phyloP scores from a whole-genome alignment of 1,140 invertebrate genomes.

The Diorhabda elongata region DNA sequence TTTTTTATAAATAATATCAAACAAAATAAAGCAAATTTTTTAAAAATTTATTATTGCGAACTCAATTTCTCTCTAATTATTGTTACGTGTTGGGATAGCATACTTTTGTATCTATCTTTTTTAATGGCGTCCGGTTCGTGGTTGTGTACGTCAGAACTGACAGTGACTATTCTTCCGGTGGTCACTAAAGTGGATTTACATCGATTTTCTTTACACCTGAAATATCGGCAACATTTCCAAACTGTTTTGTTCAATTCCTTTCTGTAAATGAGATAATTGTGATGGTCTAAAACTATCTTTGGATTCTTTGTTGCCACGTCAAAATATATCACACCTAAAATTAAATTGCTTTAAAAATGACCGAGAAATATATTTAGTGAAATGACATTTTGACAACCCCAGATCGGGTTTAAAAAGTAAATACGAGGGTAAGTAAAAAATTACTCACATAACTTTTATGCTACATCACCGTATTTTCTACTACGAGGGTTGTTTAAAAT shows the following conservation, averaged over 20 bases:
- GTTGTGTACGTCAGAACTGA: conserved; percentile 34
- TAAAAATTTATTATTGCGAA: too few relatives aligned
- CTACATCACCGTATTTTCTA: too few relatives aligned
- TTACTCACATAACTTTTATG: too few relatives aligned
- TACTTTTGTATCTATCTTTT: conserved; percentile 24
- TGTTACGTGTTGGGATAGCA: conserved; percentile 31
- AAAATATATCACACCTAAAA: conserved; percentile 35
- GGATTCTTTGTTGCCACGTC: conserved; percentile 36
- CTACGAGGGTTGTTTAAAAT: too few relatives aligned
- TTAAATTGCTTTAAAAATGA: not conserved
- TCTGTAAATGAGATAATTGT: conserved; percentile 29
- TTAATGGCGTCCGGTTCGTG: conserved; percentile 26
- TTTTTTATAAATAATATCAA: too few relatives aligned
- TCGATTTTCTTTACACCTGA: conserved; percentile 28
- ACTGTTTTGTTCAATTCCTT: conserved; percentile 33
- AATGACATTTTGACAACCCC: too few relatives aligned
- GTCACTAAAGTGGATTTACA: conserved; percentile 36
- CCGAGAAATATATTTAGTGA: too few relatives aligned
- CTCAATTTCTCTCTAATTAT: conserved; percentile 25
- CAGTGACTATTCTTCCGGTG: conserved; percentile 31
- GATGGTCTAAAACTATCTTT: conserved; percentile 34
- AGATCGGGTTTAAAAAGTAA: too few relatives aligned
- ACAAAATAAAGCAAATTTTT: too few relatives aligned
- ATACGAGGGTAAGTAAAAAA: too few relatives aligned
- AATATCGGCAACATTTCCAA: conserved; percentile 36